Base-by-base conservation (phyloP, 2,113 vertebrate species). In the Macquaria australasica region DNA sequence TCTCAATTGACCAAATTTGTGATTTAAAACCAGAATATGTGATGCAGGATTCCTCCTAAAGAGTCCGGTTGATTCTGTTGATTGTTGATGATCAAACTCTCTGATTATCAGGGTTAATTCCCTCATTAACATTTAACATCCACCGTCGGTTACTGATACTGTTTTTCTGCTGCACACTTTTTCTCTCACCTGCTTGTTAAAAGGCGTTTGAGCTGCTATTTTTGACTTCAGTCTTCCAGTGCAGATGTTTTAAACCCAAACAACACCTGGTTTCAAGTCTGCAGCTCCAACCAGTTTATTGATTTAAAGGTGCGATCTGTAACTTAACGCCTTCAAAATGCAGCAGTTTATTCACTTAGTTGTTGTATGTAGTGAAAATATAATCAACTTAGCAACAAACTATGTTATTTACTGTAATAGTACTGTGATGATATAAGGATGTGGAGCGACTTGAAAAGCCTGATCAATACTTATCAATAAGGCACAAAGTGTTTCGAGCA, bases 61-160 rank as follows among this genome's bases (percentile, higher is more conserved):
- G 31, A 15, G 0, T 50, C 7, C 0, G 5, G 1, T 8, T 62
- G 31, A 68, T 64, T 58, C 18, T 20, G 10, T 16, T 58, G 41
- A 75, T 64, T 37, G 4, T 25, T 56, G 9, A 85, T 60, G 6
- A 85, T 82, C 31, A 4, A 41, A 56, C 55, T 63, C 16, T 45
- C 3, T 70, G 58, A 85, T 74, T 16, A 1, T 3, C 28, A 28
- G 41, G 59, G 37, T 81, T 83, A 34, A 81, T 86, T 79, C 43
- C 48, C 58, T 75, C 14, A 11, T 6, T 10, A 16, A 21, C 1
- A 1, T 16, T 28, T 4, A 18, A 73, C 1, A 8, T 51, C 20
- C 18, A 21, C 37, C 20, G 50, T 1, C 6, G 2, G 6, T 39
- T 8, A 0, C n/a, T 79, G 51, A 41, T 62, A n/a, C n/a, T 37